Evolutionary conservation across 2,113 vertebrate species (phyloP), one percentile per base, ranked within the genome.

Genomic region (Lichenostomus cassidix): DNA sequence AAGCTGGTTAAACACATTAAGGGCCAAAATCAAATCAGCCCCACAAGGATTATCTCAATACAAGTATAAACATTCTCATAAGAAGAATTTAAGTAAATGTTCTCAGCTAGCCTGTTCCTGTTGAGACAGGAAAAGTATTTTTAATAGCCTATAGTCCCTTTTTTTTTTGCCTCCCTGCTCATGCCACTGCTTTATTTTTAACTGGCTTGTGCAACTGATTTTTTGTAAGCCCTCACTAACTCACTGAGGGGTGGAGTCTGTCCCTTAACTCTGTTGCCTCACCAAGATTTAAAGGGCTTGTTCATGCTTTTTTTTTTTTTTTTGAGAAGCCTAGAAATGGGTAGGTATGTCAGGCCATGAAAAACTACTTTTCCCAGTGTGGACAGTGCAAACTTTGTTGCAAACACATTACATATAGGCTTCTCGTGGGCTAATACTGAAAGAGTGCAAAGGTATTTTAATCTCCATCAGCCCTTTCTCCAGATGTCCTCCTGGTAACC

Each of bases 171-270:
- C 58, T 92, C 53, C 41, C 35, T 80, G 78, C 64, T 93, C 49
- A 69, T 80, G 56, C n/a, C 83, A 64, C 64, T 1, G 2, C 69
- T 93, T 92, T 87, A 59, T 85, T 94, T 96, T 95, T 90, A 92
- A 93, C 41, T 71, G 49, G 7, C 73, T 89, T 93, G 69, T 93
- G 64, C 50, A 86, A 71, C 12, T 46, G 56, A 73, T 82, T 47
- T 90, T 89, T 77, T 63, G 28, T 58, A 93, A 91, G 53, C 31
- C 46, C 10, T 71, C 77, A 84, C 39, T 67, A 88, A 55, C 33
- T 83, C n/a, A 11, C 41, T 60, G n/a, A 59, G 52, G 31, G 35
- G 58, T 56, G 44, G 44, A 87, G 29, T 33, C 69, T 68, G 31
- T 68, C 53, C 35, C 15, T 82, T 87, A 87, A 82, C 21, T 55